Percentiles rank a stretch among this genome's conserved stretches.
phyloP scores from a whole-genome alignment of 2,888 invertebrate species.

The Drosophila histrio region DNA sequence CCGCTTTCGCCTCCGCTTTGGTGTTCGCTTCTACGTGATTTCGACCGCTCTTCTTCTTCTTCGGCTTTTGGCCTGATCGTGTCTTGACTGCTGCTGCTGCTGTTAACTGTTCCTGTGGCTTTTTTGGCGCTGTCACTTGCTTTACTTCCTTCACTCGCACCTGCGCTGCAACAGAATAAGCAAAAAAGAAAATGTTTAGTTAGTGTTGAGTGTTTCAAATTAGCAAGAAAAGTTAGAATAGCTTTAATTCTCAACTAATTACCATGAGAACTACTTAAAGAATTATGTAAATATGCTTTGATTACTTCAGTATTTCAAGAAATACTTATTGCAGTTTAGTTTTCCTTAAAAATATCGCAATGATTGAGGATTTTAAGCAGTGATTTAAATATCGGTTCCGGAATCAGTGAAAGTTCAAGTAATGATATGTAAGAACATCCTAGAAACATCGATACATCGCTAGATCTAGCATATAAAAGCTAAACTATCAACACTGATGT shows the following conservation, averaged over 20 bases:
- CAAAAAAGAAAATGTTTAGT: constrained; percentile 11
- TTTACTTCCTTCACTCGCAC: constrained; percentile 43
- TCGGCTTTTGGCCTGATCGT: constrained; percentile 5
- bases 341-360: too few relatives aligned
- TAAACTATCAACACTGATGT: too few relatives aligned
- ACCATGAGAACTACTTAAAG: neutral
- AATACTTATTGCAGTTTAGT: too few relatives aligned
- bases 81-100: constrained; percentile 15
- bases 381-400: too few relatives aligned
- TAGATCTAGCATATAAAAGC: too few relatives aligned
- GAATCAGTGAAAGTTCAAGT: too few relatives aligned
- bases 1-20: constrained; percentile 35
- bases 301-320: neutral
- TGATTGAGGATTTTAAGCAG: too few relatives aligned
- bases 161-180: constrained; percentile 65
- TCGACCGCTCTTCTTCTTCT: constrained; percentile 19
- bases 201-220: neutral
- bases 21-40: constrained; percentile 9
- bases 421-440: too few relatives aligned
- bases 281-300: neutral
- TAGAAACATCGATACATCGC: too few relatives aligned
- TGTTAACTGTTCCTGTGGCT: constrained; percentile 3
- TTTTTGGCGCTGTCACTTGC: constrained; percentile 3
- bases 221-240: too few relatives aligned
- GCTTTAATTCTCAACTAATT: neutral